phyloP scores from a whole-genome alignment of 2,797 vertebrate genomes.

The Oophaga sylvatica region DNA sequence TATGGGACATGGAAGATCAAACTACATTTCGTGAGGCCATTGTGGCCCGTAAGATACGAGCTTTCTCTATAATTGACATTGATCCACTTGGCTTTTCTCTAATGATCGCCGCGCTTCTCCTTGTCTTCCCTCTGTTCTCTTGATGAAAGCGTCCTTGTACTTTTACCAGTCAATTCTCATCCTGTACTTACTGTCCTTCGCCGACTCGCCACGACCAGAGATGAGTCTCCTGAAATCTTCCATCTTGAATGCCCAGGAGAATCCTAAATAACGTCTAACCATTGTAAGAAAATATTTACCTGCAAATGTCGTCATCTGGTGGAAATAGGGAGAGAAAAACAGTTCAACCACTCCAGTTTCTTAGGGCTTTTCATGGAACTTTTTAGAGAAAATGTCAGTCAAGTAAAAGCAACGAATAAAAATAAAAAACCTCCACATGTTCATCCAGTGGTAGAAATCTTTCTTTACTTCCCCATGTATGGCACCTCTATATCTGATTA shows the following conservation, averaged over 20 bases:
- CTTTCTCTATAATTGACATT: conserved; percentile 20
- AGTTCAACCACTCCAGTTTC: too few species aligned
- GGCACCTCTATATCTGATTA: too few species aligned
- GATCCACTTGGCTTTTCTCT: conserved; percentile 23
- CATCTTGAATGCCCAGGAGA: not conserved
- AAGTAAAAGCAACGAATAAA: too few species aligned
- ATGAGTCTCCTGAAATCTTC: not conserved
- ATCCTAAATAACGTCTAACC: not conserved
- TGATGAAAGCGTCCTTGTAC: conserved; percentile 16
- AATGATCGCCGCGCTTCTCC: not conserved
- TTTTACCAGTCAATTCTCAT: conserved; percentile 8
- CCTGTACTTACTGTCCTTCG: not conserved
- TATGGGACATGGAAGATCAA: conserved; percentile 12
- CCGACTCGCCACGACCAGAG: not conserved
- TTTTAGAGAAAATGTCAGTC: too few species aligned
- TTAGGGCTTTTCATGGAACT: too few species aligned
- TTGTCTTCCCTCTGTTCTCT: conserved; percentile 13
- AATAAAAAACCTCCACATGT: too few species aligned
- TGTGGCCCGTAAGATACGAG: not conserved
- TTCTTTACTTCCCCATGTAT: too few species aligned
- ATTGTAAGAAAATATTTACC: not conserved
- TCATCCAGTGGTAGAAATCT: too few species aligned
- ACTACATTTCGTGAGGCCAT: conserved; percentile 16
- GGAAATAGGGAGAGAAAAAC: too few species aligned
- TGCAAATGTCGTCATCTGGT: not conserved